phyloP scores from a whole-genome alignment of 1,140 invertebrate species.

The Mylabris phalerata region DNA sequence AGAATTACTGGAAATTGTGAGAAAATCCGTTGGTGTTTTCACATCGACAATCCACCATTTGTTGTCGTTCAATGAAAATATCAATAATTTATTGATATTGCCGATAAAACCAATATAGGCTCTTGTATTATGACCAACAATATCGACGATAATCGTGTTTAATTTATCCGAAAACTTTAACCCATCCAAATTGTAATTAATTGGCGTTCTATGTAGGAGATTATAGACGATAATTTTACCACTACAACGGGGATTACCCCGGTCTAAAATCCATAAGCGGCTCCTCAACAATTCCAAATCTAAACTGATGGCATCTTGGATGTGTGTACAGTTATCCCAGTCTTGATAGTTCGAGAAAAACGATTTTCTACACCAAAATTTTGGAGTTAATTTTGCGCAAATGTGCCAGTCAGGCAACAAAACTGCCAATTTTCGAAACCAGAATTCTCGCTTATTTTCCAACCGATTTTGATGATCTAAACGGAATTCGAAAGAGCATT shows the following conservation, averaged over 20 bases:
- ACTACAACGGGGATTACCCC: constrained; percentile 23
- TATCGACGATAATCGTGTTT: constrained; percentile 1
- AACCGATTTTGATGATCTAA: no score
- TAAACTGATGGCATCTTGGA: constrained; percentile 30
- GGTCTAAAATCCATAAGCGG: constrained; percentile 35
- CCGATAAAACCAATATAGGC: constrained; percentile 26
- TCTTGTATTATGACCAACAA: background rate
- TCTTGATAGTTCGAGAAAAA: constrained; percentile 22
- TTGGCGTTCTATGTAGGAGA: constrained; percentile 16
- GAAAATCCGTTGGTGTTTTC: constrained; percentile 12
- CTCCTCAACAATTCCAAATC: constrained; percentile 25
- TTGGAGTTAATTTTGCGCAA: background rate
- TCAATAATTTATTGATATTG: constrained; percentile 10
- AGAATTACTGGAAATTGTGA: constrained; percentile 12
- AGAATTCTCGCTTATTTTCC: no score
- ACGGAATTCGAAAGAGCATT: no score
- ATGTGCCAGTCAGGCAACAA: no score
- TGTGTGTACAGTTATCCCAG: constrained; percentile 27
- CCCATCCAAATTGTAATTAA: background rate
- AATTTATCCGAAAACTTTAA: background rate
- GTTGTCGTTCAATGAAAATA: constrained; percentile 9
- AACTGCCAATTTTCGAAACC: no score
- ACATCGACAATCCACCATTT: constrained; percentile 15
- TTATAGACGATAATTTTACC: constrained; percentile 31
- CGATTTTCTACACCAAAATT: background rate